Percentiles rank a stretch among this genome's conserved stretches.
These are phyloP conservation scores for Oscheius sp. DNA, from an alignment of 1,140 invertebrate genomes.

Conservation along the genomic window DNA sequence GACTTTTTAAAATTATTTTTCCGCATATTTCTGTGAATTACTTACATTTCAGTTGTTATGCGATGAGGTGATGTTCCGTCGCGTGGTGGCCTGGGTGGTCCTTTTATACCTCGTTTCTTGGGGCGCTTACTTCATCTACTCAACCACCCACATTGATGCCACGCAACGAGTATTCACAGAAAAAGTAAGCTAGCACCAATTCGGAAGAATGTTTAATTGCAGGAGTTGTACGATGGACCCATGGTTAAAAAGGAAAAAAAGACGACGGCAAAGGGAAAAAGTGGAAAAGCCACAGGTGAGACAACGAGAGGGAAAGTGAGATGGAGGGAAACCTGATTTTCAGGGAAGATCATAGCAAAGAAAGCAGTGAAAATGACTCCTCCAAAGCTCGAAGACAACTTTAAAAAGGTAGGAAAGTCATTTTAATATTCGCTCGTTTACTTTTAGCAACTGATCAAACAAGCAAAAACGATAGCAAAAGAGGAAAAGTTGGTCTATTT, in stretches of 20 bases:
- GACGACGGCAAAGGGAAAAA: not conserved
- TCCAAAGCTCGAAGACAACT: not conserved
- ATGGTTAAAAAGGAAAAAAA: not conserved
- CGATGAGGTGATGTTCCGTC: not conserved
- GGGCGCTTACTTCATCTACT: not conserved
- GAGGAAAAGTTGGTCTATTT: constrained; percentile 46
- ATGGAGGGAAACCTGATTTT: too few relatives aligned
- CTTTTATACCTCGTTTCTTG: not conserved
- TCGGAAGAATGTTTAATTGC: not conserved
- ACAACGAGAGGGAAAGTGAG: too few relatives aligned
- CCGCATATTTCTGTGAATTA: too few relatives aligned
- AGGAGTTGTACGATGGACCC: constrained; percentile 24
- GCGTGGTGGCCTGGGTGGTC: not conserved
- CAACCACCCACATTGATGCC: not conserved
- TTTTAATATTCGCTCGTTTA: too few relatives aligned
- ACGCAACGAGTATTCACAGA: not conserved
- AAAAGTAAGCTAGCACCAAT: not conserved
- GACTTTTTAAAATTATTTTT: too few relatives aligned
- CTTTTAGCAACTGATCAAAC: not conserved
- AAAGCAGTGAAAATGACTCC: not conserved
- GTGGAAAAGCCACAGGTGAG: not conserved
- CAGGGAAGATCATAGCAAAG: not conserved
- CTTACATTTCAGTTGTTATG: too few relatives aligned
- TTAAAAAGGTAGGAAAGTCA: too few relatives aligned
- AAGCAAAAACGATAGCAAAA: constrained; percentile 31